A percentile compares a stretch with the other conserved stretches of the same genome.
These are phyloP conservation scores for Ctenodactylus gundi DNA, from an alignment of 2,113 vertebrate genomes.

Conservation along the genomic window DNA sequence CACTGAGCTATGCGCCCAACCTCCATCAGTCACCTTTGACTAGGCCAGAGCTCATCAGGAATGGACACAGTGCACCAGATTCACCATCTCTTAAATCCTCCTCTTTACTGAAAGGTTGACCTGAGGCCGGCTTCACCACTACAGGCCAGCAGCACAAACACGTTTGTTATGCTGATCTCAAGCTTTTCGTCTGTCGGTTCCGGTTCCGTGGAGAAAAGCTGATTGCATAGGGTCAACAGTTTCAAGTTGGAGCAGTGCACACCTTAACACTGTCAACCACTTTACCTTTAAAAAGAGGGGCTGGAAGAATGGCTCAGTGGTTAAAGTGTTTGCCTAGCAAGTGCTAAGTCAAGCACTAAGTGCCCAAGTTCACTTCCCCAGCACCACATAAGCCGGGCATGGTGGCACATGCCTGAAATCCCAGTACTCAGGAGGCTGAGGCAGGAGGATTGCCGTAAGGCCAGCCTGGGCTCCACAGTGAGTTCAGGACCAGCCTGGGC, in stretches of 20 bases:
- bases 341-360: no score
- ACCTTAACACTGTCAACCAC: slow-evolving; percentile 95
- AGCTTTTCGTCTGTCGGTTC: slow-evolving; percentile 94
- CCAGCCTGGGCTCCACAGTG: no score
- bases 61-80: slow-evolving; percentile 79
- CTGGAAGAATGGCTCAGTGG: no score
- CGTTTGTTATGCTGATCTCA: slow-evolving; percentile 92
- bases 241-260: slow-evolving; percentile 94
- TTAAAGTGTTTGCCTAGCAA: no score
- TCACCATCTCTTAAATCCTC: slow-evolving; percentile 87
- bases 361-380: no score
- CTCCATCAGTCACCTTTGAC: no score
- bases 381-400: no score
- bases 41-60: slow-evolving; percentile 82
- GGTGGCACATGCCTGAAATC: no score
- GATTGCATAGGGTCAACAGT: slow-evolving; percentile 97
- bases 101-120: slow-evolving; percentile 89
- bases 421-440: no score
- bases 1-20: no score
- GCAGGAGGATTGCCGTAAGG: no score
- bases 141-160: slow-evolving; percentile 91
- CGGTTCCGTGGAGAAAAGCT: slow-evolving; percentile 96
- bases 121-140: slow-evolving; percentile 93
- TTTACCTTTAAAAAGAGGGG: slow-evolving; percentile 97
- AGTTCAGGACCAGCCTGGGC: no score